Conservation (phyloP, 1,140 invertebrate species). For the Lamellibrachia luymesi region DNA sequence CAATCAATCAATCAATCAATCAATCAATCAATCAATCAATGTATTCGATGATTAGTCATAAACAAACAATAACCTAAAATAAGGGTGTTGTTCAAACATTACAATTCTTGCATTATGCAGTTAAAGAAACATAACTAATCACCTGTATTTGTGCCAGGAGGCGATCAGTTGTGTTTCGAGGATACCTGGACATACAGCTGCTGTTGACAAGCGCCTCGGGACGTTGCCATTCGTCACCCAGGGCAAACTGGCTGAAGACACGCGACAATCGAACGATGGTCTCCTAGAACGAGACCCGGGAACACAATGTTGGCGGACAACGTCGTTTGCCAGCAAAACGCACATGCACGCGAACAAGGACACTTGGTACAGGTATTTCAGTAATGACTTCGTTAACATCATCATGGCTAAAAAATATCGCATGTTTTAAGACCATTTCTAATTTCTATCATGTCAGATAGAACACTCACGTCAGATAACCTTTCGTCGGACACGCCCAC, state of each 20-base stretch:
- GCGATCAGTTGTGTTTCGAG: neutral
- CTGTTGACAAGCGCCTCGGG: neutral
- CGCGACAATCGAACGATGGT: neutral
- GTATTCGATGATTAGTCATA: no score
- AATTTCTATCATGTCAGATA: no score
- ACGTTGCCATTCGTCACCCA: neutral
- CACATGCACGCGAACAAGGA: neutral
- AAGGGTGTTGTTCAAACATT: neutral
- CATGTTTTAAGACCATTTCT: no score
- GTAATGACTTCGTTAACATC: no score
- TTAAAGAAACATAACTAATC: neutral
- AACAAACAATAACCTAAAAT: no score
- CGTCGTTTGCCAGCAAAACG: neutral
- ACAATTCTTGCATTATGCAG: neutral
- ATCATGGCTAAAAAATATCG: no score
- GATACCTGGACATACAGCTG: neutral
- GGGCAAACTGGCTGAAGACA: neutral
- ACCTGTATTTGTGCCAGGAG: neutral
- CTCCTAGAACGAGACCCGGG: neutral
- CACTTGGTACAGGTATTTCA: neutral
- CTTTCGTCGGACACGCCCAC: no score
- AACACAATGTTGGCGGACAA: neutral
- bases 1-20: no score
- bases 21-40: no score
- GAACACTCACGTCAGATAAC: no score